A percentile compares a stretch with the other conserved stretches of the same genome.
These are phyloP conservation scores for Hippocampus mohnikei DNA, from an alignment of 2,113 vertebrate genomes.

Conservation along the genomic window DNA sequence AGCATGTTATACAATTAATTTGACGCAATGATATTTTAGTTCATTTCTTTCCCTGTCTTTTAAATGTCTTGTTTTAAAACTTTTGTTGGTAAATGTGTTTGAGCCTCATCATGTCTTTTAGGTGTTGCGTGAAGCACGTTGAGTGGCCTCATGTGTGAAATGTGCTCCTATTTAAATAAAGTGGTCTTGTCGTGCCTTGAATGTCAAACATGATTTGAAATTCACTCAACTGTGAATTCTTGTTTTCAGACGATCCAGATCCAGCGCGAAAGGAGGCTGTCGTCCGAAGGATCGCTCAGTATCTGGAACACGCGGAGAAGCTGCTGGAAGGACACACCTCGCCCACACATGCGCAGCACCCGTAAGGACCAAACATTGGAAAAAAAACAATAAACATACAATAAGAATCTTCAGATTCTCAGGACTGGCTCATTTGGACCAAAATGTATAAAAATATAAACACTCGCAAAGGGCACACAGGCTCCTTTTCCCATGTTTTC, in stretches of 20 bases:
- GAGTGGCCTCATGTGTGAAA: too few species aligned
- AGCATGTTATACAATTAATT: too few species aligned
- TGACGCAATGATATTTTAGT: too few species aligned
- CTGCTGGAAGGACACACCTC: conserved; percentile 68
- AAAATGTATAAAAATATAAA: background rate
- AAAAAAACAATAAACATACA: background rate
- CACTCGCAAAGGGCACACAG: conserved; percentile 10
- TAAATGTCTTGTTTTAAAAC: too few species aligned
- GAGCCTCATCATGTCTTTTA: too few species aligned
- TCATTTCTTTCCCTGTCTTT: too few species aligned
- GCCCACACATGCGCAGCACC: conserved; percentile 34
- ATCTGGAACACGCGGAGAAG: conserved; percentile 80
- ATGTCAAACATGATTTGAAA: background rate
- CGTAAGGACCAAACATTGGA: background rate
- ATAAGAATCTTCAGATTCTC: background rate
- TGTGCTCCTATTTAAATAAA: too few species aligned
- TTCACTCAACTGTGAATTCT: conserved; percentile 10
- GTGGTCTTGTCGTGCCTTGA: too few species aligned
- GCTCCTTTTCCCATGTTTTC: conserved; percentile 11
- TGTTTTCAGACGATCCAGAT: conserved; percentile 74
- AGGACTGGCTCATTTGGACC: background rate
- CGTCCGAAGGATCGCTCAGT: conserved; percentile 79
- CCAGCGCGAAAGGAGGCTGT: conserved; percentile 76
- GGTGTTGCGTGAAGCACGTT: too few species aligned
- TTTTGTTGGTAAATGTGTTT: too few species aligned